Conservation (phyloP, 2,113 vertebrate genomes). For the Myodes glareolus region DNA sequence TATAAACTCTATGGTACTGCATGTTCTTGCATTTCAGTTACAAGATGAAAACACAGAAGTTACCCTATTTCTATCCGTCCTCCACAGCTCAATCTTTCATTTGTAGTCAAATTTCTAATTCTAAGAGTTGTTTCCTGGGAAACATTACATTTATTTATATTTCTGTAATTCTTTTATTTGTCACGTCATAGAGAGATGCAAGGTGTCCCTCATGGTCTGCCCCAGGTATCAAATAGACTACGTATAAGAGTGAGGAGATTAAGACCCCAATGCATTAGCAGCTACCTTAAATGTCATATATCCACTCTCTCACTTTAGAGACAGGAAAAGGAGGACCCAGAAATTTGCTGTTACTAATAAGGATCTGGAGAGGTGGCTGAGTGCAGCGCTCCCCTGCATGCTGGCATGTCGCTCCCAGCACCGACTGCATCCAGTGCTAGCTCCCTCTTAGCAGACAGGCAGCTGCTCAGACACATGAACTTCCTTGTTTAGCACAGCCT, state of each 20-base stretch:
- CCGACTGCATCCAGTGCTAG: background rate
- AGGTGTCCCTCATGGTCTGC: background rate
- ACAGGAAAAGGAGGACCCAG: background rate
- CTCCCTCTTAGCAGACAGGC: background rate
- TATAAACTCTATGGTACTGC: background rate
- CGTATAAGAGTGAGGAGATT: background rate
- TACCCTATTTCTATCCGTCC: background rate
- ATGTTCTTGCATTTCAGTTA: background rate
- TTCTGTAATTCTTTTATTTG: background rate
- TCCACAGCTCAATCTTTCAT: background rate
- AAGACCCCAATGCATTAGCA: background rate
- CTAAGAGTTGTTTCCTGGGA: background rate
- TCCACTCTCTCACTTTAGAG: background rate
- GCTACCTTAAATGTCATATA: background rate
- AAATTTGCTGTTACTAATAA: background rate
- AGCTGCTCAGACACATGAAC: background rate
- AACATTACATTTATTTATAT: too few relatives aligned
- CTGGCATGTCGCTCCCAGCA: background rate
- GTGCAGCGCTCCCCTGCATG: background rate
- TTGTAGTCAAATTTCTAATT: conserved; percentile 15
- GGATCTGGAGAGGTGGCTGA: background rate
- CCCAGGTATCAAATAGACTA: background rate
- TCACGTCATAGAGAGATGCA: background rate
- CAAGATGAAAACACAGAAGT: conserved; percentile 20
- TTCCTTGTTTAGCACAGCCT: background rate